phyloP scores from a whole-genome alignment of 53 echinoderm and acorn worm species.

The Luidia sarsii region DNA sequence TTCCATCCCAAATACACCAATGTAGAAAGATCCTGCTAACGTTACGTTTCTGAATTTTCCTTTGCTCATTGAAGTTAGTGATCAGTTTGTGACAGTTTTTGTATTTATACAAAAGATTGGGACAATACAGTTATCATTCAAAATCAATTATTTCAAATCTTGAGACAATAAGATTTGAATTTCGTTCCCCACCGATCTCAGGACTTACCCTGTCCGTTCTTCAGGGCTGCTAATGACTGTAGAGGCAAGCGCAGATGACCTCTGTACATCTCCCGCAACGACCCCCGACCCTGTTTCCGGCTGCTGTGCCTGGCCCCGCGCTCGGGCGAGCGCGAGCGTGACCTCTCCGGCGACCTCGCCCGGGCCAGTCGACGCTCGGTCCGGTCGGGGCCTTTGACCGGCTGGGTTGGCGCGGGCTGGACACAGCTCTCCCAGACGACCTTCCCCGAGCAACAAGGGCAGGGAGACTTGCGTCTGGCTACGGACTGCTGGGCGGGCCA shows the following conservation, averaged over 20 bases:
- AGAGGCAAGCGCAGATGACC: conserved; percentile 83
- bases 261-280: conserved; percentile 64
- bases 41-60: too few species aligned
- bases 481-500: conserved; percentile 30
- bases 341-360: conserved; percentile 51
- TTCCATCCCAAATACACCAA: too few species aligned
- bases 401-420: background rate
- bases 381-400: conserved; percentile 16
- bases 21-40: too few species aligned
- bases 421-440: conserved; percentile 66
- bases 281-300: conserved; percentile 48
- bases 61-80: too few species aligned
- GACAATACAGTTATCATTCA: too few species aligned
- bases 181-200: too few species aligned
- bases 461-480: conserved; percentile 36
- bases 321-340: conserved; percentile 17
- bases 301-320: conserved; percentile 28
- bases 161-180: too few species aligned
- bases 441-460: conserved; percentile 70
- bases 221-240: conserved; percentile 81
- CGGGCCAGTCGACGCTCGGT: conserved; percentile 28
- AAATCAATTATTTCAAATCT: too few species aligned
- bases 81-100: too few species aligned
- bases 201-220: conserved; percentile 77
- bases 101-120: too few species aligned